Conservation (phyloP, 2,113 vertebrate species). For the Rhegmatorhina hoffmannsi region DNA sequence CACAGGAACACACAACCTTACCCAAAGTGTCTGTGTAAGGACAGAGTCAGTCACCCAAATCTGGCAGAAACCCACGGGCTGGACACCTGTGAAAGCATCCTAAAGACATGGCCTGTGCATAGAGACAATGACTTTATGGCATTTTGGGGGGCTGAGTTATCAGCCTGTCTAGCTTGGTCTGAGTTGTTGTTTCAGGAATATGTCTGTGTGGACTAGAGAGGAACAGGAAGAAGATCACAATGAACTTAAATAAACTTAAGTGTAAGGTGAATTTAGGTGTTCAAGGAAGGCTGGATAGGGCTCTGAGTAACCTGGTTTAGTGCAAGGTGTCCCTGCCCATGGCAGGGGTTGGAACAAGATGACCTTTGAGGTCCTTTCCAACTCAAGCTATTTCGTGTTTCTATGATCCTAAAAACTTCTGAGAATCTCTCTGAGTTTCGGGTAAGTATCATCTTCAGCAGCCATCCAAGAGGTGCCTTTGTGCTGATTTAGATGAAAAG, state of each 20-base stretch:
- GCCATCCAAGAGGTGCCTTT: background rate
- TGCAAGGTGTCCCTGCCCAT: background rate
- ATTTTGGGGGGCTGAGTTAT: background rate
- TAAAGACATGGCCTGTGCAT: background rate
- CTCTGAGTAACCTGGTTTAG: too few relatives aligned
- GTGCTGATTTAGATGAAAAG: background rate
- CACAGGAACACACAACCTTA: background rate
- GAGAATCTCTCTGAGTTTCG: background rate
- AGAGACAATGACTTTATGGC: background rate
- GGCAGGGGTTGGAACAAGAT: background rate
- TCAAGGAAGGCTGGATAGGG: background rate
- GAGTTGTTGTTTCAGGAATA: background rate
- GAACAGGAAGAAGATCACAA: accelerated
- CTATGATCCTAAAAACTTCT: background rate
- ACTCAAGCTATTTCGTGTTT: background rate
- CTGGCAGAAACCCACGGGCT: accelerated
- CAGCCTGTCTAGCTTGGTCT: background rate
- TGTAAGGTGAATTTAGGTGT: background rate
- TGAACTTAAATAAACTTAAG: background rate
- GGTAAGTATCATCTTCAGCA: background rate
- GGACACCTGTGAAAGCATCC: background rate
- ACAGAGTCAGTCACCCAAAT: background rate
- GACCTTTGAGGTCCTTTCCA: background rate
- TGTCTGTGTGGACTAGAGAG: background rate
- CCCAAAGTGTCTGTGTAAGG: background rate